phyloP scores from a whole-genome alignment of 2,113 vertebrate genomes.

The Recurvirostra avosetta region DNA sequence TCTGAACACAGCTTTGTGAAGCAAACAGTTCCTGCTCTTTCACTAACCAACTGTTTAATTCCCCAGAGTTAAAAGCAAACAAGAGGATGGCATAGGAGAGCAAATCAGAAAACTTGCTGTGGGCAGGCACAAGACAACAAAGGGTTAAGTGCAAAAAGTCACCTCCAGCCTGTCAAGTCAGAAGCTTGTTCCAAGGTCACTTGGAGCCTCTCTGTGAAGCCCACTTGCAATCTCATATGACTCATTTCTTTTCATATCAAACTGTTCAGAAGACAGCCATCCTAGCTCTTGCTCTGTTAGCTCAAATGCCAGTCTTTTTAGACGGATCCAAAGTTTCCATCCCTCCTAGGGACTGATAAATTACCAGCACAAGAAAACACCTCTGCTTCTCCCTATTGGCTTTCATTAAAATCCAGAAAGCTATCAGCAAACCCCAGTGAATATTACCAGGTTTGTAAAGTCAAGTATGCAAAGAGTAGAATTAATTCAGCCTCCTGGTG shows the following conservation, averaged over 20 bases:
- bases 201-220: background rate
- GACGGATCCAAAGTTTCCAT: background rate
- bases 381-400: background rate
- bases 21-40: background rate
- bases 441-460: background rate
- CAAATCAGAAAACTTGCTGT: background rate
- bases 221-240: background rate
- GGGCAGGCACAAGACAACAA: background rate
- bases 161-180: background rate
- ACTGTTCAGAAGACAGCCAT: background rate
- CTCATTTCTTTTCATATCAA: background rate
- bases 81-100: background rate
- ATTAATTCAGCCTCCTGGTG: background rate
- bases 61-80: background rate
- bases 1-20: background rate
- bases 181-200: background rate
- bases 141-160: background rate
- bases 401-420: background rate
- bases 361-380: background rate
- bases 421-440: background rate
- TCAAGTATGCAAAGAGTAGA: background rate
- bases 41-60: background rate
- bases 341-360: background rate
- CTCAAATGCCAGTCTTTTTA: background rate
- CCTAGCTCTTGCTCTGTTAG: background rate